Evolutionary conservation across 2,113 vertebrate species (phyloP), one percentile per base, ranked within the genome.

Genomic region (Anhinga anhinga): DNA sequence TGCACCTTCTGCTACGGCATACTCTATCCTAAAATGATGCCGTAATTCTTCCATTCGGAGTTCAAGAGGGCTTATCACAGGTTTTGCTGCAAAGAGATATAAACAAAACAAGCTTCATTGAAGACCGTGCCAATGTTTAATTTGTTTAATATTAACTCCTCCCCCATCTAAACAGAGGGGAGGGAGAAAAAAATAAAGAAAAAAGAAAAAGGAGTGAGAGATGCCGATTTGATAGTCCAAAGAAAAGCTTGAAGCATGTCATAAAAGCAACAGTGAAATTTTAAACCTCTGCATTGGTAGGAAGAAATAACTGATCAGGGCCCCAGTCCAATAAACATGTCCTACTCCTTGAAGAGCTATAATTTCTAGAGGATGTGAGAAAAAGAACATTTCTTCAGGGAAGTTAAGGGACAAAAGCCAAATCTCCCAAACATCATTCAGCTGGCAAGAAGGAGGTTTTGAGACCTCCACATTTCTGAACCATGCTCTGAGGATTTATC

Each of bases 21-120:
- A 99, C 95, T 99, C 99, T 98, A 99, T 99, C 98, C 98, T 99
- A 95, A 99, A 99, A 95, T 99, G 99, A 98, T 99, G 99, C 87
- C 99, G 98, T 87, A 99, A 97, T 98, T 99, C 99, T 98, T 99
- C 99, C 98, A 99, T 99, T 88, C 99, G 99, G 93, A 99, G 99
- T 94, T 99, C 99, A 97, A 99, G 98, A 47, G 99, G 99, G 96
- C 99, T 99, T 98, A 99, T 99, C 96, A 99, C 99, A 97, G 99
- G 99, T 95, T 99, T 99, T 98, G 99, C 99, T 98, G 97, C 40
- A 98, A 95, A 86, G n/a, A 97, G 83, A 91, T 50, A 85, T 15
- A 86, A 97, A 95, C 76, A 90, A 90, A 62, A n/a, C 73, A 92
- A 55, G 66, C 53, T 78, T 91, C 78, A 96, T 25, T 96, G 82